A percentile compares a stretch with the other conserved stretches of the same genome.
phyloP scores from a whole-genome alignment of 1,140 invertebrate genomes.

The Eubasilissa regina region DNA sequence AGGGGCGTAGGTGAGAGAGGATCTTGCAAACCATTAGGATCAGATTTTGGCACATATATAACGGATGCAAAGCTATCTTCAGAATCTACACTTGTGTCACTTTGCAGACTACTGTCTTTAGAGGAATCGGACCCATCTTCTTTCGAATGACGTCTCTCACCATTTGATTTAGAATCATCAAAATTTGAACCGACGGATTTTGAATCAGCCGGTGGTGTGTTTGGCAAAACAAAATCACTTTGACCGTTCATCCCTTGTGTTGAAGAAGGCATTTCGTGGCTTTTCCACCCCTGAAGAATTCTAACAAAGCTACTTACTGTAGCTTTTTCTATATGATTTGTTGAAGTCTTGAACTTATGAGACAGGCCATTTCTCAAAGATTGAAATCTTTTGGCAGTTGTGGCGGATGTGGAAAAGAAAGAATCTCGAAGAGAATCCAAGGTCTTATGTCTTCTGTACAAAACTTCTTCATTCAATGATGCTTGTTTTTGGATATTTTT shows the following conservation, averaged over 20 bases:
- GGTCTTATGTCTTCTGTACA: conserved; percentile 80
- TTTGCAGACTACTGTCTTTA: conserved; percentile 92
- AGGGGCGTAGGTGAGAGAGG: conserved; percentile 73
- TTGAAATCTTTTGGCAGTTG: conserved; percentile 85
- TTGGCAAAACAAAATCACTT: conserved; percentile 52
- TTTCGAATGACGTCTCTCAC: conserved; percentile 78
- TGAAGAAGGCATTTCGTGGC: conserved; percentile 68
- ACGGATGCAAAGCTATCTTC: conserved; percentile 94
- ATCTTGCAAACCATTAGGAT: conserved; percentile 71
- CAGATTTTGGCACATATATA: conserved; percentile 84
- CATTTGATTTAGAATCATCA: conserved; percentile 60
- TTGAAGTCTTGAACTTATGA: conserved; percentile 85
- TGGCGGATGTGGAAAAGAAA: conserved; percentile 80
- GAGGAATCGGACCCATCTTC: conserved; percentile 93
- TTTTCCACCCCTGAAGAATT: conserved; percentile 84
- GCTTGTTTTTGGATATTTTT: conserved; percentile 92
- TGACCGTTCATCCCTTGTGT: conserved; percentile 31
- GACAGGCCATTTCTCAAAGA: conserved; percentile 88
- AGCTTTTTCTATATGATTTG: conserved; percentile 85
- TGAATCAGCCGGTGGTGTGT: conserved; percentile 56
- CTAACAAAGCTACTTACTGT: conserved; percentile 83
- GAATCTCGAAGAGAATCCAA: conserved; percentile 82
- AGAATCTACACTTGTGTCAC: conserved; percentile 93
- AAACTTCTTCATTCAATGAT: conserved; percentile 89
- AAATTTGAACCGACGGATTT: conserved; percentile 58